Evolutionary conservation across 1,140 invertebrate species (phyloP).

Genomic region (Diorhabda carinulata): DNA sequence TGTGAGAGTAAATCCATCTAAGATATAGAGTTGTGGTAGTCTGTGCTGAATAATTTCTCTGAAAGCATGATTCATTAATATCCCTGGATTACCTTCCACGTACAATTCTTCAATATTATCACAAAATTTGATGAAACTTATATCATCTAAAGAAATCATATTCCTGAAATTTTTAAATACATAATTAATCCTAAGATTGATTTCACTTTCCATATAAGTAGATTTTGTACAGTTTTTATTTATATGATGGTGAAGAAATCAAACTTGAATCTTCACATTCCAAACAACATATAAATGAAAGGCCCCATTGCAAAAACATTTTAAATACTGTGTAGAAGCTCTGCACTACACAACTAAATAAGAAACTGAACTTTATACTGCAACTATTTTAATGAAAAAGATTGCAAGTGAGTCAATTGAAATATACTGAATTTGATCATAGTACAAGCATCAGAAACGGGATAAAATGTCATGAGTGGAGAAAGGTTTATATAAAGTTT

Average conservation of each 20-base stretch:
- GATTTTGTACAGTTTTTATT: not conserved
- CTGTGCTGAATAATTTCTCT: slow-evolving; percentile 43
- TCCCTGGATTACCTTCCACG: slow-evolving; percentile 48
- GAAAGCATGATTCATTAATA: slow-evolving; percentile 42
- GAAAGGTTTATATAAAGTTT: no score
- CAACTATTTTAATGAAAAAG: no score
- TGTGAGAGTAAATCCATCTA: slow-evolving; percentile 43
- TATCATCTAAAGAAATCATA: not conserved
- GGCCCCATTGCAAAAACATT: no score
- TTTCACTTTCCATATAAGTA: not conserved
- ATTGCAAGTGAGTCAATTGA: no score
- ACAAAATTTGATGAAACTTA: slow-evolving; percentile 33
- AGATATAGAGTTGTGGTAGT: slow-evolving; percentile 45
- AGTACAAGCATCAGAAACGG: no score
- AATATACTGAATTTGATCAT: no score
- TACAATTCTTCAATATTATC: slow-evolving; percentile 46
- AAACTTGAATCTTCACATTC: not conserved
- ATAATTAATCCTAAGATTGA: not conserved
- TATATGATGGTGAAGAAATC: no score
- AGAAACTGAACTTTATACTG: no score
- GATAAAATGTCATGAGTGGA: no score
- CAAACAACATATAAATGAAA: no score
- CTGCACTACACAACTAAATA: no score
- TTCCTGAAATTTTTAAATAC: not conserved
- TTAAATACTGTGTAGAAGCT: no score